Evolutionary conservation across 2,888 invertebrate species (phyloP).

Genomic region (Lepetodrilus schrolli): DNA sequence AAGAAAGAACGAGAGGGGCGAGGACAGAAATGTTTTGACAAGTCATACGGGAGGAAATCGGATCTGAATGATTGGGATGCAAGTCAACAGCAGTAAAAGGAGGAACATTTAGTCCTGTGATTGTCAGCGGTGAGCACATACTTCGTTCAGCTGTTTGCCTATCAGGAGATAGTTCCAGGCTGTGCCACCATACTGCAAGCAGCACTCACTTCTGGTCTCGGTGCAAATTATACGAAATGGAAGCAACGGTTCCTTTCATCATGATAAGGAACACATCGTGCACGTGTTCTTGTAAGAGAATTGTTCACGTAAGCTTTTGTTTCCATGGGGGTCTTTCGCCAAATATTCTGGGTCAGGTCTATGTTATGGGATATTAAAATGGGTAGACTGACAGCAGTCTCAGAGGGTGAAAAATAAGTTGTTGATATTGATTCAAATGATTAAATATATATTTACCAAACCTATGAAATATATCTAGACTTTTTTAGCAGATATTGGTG

Average conservation of each 20-base stretch:
- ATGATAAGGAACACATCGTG: too few species aligned
- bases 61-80: constrained; percentile 16
- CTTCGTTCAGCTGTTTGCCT: neutral
- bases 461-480: too few species aligned
- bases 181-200: neutral
- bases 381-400: too few species aligned
- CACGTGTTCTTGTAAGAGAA: too few species aligned
- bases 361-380: too few species aligned
- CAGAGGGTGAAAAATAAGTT: too few species aligned
- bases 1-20: neutral
- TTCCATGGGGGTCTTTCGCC: too few species aligned
- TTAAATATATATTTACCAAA: too few species aligned
- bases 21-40: constrained; percentile 16
- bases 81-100: constrained; percentile 17
- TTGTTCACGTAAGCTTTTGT: too few species aligned
- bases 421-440: too few species aligned
- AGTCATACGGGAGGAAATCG: constrained; percentile 25
- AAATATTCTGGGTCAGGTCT: too few species aligned
- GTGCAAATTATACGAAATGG: constrained; percentile 22
- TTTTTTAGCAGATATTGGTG: too few species aligned
- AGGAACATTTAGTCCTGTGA: constrained; percentile 5
- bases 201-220: neutral
- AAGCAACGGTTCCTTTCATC: neutral
- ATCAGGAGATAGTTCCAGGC: neutral
- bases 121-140: neutral